Evolutionary conservation across 2,888 invertebrate species (phyloP).

Genomic region (Branchipolynoe longqiensis): DNA sequence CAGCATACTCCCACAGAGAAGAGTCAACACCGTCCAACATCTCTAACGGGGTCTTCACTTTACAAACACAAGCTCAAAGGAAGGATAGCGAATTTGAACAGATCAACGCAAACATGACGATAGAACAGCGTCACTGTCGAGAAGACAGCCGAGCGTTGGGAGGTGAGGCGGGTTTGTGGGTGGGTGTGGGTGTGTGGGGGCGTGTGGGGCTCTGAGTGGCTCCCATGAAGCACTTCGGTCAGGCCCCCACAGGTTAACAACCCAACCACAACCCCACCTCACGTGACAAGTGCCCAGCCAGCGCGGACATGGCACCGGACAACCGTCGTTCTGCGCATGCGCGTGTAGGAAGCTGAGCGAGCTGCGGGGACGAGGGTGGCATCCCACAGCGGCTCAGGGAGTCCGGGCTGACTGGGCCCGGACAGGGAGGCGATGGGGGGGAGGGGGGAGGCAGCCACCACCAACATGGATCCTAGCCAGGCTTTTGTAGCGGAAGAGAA

Average conservation of each 20-base stretch:
- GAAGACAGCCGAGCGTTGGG: no score
- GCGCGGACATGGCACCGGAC: constrained; percentile 4
- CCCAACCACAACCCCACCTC: background rate
- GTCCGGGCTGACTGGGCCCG: constrained; percentile 14
- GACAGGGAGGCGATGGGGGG: background rate
- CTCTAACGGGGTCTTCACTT: no score
- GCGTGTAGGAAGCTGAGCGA: no score
- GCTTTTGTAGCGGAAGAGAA: background rate
- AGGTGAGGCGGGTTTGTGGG: background rate
- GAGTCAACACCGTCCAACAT: no score
- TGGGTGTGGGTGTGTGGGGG: constrained; percentile 16
- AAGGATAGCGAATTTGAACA: no score
- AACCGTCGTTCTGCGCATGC: constrained; percentile 5
- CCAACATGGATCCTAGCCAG: constrained; percentile 16
- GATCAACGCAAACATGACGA: no score
- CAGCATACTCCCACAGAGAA: no score
- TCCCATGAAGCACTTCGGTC: no score
- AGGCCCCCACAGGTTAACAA: constrained; percentile 34
- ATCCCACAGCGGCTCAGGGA: no score
- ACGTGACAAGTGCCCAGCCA: background rate
- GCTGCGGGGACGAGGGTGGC: no score
- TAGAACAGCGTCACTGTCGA: no score
- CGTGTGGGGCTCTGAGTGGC: background rate
- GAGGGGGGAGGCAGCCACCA: constrained; percentile 17
- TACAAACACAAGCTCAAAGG: no score